Conservation (phyloP, 1,140 invertebrate genomes). For the Drosophila kikkawai region DNA sequence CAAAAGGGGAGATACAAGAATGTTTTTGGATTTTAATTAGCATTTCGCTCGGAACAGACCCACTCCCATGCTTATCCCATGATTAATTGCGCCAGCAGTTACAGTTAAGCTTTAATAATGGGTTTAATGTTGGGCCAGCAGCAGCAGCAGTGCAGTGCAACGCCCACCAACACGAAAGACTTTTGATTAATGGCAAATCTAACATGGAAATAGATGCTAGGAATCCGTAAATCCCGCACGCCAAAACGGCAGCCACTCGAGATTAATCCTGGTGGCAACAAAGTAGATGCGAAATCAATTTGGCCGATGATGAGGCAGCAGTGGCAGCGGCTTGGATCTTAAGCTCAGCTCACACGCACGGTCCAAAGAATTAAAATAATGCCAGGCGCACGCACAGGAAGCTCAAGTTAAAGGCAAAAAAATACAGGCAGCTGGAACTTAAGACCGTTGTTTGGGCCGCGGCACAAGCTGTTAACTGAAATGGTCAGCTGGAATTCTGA, state of each 20-base stretch:
- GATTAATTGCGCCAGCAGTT: slow-evolving; percentile 74
- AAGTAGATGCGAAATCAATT: slow-evolving; percentile 76
- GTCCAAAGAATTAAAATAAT: slow-evolving; percentile 58
- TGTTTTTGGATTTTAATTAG: slow-evolving; percentile 76
- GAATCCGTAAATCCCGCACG: neutral
- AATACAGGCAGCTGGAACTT: slow-evolving; percentile 40
- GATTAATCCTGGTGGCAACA: slow-evolving; percentile 5
- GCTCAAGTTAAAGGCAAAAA: slow-evolving; percentile 8
- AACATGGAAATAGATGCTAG: slow-evolving; percentile 36
- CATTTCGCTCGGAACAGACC: slow-evolving; percentile 54
- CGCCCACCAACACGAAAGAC: slow-evolving; percentile 69
- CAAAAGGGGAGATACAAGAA: slow-evolving; percentile 10
- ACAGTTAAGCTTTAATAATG: slow-evolving; percentile 79
- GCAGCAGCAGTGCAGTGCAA: slow-evolving; percentile 21
- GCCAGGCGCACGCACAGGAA: slow-evolving; percentile 50
- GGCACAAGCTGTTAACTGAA: slow-evolving; percentile 47
- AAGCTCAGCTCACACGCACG: slow-evolving; percentile 56
- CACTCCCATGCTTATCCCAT: slow-evolving; percentile 69
- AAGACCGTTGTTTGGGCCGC: slow-evolving; percentile 18
- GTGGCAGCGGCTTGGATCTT: slow-evolving; percentile 13
- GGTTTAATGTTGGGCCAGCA: slow-evolving; percentile 52
- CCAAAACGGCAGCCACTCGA: slow-evolving; percentile 14
- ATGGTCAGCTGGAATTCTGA: slow-evolving; percentile 50
- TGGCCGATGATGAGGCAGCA: slow-evolving; percentile 35
- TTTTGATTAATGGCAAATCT: slow-evolving; percentile 67